These are phyloP conservation scores for Anolis apletophallus DNA, from an alignment of 2,797 vertebrate species.

Conservation along the genomic window DNA sequence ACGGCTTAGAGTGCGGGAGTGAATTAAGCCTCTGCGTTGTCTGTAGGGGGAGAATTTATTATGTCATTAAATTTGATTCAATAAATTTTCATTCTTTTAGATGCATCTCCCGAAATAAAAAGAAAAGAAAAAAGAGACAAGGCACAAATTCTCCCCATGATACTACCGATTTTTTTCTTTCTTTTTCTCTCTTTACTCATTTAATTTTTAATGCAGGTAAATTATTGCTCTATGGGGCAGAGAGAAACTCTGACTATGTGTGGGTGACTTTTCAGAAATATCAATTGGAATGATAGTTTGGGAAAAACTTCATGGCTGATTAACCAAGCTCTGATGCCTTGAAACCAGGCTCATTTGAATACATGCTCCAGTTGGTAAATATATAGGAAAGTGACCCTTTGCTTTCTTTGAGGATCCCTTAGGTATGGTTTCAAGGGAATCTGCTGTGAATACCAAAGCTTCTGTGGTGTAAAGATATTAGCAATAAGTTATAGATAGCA, in stretches of 20 bases:
- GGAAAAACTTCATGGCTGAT: constrained; percentile 65
- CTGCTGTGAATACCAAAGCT: constrained; percentile 69
- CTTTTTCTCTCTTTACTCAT: neutral
- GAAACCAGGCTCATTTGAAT: constrained; percentile 62
- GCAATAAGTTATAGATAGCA: constrained; percentile 67
- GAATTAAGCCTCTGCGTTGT: constrained; percentile 81
- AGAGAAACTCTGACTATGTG: neutral
- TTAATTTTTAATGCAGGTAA: constrained; percentile 64
- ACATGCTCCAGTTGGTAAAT: constrained; percentile 75
- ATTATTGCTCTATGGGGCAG: constrained; percentile 18
- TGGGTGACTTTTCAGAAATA: constrained; percentile 38
- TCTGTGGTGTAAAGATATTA: constrained; percentile 70
- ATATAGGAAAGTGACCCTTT: constrained; percentile 67
- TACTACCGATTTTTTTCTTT: neutral
- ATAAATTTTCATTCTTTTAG: constrained; percentile 79
- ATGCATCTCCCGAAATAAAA: constrained; percentile 60
- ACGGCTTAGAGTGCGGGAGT: constrained; percentile 81
- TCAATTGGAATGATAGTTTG: constrained; percentile 64
- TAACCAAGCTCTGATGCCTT: constrained; percentile 60
- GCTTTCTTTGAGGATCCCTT: constrained; percentile 72
- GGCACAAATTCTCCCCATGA: constrained; percentile 64
- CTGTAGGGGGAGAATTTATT: constrained; percentile 81
- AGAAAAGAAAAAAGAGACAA: constrained; percentile 34
- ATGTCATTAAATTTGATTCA: constrained; percentile 82
- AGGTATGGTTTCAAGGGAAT: constrained; percentile 67